phyloP scores from a whole-genome alignment of 1,140 invertebrate species.

The Drosophila burlai region DNA sequence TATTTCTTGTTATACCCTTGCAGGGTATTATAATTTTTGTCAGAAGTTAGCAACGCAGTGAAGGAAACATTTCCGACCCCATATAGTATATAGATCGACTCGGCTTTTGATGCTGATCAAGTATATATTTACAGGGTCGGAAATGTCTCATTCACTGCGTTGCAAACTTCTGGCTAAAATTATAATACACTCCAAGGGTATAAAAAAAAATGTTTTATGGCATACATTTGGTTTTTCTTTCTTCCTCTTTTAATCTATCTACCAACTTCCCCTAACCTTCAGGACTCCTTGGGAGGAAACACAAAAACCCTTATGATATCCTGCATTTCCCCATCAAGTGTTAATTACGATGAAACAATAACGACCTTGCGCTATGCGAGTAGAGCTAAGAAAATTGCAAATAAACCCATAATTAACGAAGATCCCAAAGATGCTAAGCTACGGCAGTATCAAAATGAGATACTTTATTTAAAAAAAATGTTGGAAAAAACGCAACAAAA shows the following conservation, averaged over 20 bases:
- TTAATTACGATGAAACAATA: constrained; percentile 96
- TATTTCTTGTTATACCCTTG: not conserved
- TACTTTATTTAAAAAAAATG: constrained; percentile 90
- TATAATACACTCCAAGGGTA: too few relatives aligned
- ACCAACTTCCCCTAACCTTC: not conserved
- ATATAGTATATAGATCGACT: too few relatives aligned
- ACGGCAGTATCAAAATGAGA: constrained; percentile 94
- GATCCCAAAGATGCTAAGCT: constrained; percentile 96
- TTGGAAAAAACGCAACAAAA: constrained; percentile 86
- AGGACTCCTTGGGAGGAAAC: constrained; percentile 97
- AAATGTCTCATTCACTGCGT: too few relatives aligned
- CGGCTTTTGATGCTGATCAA: too few relatives aligned
- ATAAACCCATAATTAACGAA: constrained; percentile 96
- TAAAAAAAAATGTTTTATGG: not conserved
- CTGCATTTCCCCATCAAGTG: constrained; percentile 94
- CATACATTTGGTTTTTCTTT: not conserved
- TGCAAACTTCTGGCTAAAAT: too few relatives aligned
- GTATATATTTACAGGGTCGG: too few relatives aligned
- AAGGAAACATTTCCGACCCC: too few relatives aligned
- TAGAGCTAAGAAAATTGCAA: constrained; percentile 96
- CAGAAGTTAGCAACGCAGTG: too few relatives aligned
- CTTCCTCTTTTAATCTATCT: too few relatives aligned
- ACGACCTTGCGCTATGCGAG: constrained; percentile 95
- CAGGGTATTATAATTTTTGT: too few relatives aligned
- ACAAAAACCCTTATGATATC: constrained; percentile 98